phyloP scores from a whole-genome alignment of 2,113 vertebrate genomes.

The Hippopotamus amphibius region DNA sequence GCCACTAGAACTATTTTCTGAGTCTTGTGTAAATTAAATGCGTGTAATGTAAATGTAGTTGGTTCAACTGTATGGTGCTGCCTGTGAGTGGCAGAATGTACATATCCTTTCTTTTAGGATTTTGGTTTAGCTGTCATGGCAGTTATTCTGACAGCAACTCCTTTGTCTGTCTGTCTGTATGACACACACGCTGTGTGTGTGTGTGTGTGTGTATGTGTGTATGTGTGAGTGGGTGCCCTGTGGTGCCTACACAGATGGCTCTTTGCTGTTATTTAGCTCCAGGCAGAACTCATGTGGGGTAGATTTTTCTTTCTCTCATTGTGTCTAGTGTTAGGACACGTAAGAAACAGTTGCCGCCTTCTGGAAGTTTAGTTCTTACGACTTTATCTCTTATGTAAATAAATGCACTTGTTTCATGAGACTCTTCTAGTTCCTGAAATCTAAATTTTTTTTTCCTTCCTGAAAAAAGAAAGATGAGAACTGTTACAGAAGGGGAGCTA shows the following conservation, averaged over 20 bases:
- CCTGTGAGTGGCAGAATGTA: background rate
- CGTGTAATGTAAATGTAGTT: background rate
- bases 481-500: background rate
- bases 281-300: background rate
- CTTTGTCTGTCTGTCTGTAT: background rate
- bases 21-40: background rate
- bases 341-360: background rate
- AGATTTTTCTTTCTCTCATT: background rate
- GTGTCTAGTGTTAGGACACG: background rate
- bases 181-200: accelerated
- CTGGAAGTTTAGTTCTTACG: background rate
- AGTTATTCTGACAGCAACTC: background rate
- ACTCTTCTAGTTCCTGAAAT: background rate
- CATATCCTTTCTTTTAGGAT: background rate
- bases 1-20: background rate
- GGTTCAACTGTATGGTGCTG: accelerated
- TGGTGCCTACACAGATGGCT: background rate
- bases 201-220: background rate
- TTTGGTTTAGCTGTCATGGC: background rate
- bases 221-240: background rate
- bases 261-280: background rate
- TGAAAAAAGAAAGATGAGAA: background rate
- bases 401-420: background rate
- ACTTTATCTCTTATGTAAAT: background rate
- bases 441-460: background rate